phyloP scores from a whole-genome alignment of 2,888 invertebrate species.

The Leptopilina myrica region DNA sequence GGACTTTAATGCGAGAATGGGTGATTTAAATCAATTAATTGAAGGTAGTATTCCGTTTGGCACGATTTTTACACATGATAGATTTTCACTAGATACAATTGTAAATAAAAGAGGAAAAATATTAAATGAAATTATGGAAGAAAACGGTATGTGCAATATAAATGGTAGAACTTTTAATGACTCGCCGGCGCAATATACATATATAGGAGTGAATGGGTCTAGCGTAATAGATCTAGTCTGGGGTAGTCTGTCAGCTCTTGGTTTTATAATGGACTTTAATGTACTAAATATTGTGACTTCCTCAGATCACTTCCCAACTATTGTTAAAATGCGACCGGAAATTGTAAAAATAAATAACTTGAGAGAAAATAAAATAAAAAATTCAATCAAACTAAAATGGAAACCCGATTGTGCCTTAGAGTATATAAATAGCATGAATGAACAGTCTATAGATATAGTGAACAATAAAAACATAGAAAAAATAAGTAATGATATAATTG shows the following conservation, averaged over 20 bases:
- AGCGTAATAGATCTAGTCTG: slow-evolving; percentile 27
- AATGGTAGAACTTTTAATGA: slow-evolving; percentile 18
- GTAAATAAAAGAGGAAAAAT: not conserved
- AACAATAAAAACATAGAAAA: not conserved
- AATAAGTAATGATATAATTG: slow-evolving; percentile 1
- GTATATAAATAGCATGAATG: not conserved
- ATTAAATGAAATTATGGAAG: slow-evolving; percentile 9
- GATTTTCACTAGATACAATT: not conserved
- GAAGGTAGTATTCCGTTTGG: not conserved
- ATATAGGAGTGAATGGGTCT: not conserved
- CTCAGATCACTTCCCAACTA: not conserved
- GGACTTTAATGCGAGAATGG: not conserved
- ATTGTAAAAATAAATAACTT: not conserved
- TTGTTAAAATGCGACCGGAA: slow-evolving; percentile 1
- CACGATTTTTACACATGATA: not conserved
- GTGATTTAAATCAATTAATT: slow-evolving; percentile 6
- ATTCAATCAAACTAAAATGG: slow-evolving; percentile 14
- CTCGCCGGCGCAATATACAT: slow-evolving; percentile 10
- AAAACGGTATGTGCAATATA: not conserved
- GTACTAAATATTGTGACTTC: not conserved
- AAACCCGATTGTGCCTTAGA: not conserved
- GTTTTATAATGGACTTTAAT: not conserved
- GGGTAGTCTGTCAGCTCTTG: not conserved
- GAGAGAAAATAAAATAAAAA: not conserved
- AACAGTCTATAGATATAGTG: not conserved